Conservation (phyloP, 2,113 vertebrate genomes). For the Oxygymnocypris stewartii region DNA sequence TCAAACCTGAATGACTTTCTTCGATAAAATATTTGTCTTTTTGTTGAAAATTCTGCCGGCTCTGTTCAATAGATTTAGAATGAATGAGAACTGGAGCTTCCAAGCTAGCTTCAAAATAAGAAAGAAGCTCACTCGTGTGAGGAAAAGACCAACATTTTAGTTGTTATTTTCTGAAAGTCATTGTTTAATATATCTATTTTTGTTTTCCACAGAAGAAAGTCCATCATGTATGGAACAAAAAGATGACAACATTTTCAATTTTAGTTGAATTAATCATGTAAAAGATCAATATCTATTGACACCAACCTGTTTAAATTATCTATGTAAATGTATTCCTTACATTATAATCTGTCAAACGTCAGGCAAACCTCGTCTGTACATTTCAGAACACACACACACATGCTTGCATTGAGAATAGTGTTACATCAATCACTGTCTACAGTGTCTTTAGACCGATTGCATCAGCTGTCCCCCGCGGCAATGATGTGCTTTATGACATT, state of each 20-base stretch:
- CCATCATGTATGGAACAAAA: neutral
- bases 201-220: neutral
- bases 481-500: constrained; percentile 37
- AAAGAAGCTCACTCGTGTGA: neutral
- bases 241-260: neutral
- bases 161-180: neutral
- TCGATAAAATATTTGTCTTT: neutral
- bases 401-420: neutral
- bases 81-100: neutral
- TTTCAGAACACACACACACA: neutral
- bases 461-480: neutral
- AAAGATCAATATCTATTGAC: neutral
- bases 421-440: constrained; percentile 26
- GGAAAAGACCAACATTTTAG: neutral
- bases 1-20: neutral
- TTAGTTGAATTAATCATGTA: neutral
- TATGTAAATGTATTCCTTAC: constrained; percentile 20
- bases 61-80: neutral
- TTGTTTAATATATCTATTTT: neutral
- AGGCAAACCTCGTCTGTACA: neutral
- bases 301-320: constrained; percentile 7
- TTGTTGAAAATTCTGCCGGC: neutral
- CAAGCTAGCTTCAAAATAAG: neutral
- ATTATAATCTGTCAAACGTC: neutral
- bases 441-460: constrained; percentile 20